Conservation (phyloP, 1,140 invertebrate genomes). For the Heterodera schachtii region DNA sequence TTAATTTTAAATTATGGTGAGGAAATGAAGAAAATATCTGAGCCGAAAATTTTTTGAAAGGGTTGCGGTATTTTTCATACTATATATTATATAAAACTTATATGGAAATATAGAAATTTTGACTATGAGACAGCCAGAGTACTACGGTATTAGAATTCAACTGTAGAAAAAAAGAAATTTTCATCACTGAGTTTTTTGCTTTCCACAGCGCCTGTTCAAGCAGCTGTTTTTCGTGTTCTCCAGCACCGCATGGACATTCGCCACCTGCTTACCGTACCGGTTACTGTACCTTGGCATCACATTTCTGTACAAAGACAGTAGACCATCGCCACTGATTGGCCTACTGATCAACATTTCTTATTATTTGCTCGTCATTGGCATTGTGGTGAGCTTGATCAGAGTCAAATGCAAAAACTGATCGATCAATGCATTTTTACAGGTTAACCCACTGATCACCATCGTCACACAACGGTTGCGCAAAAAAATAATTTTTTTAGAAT, state of each 20-base stretch:
- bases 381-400: constrained; percentile 51
- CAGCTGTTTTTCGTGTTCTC: constrained; percentile 63
- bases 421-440: not conserved
- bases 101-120: no score
- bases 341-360: constrained; percentile 51
- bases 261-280: constrained; percentile 61
- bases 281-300: constrained; percentile 52
- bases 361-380: constrained; percentile 55
- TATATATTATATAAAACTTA: no score
- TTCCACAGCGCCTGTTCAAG: constrained; percentile 54
- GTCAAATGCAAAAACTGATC: no score
- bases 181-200: no score
- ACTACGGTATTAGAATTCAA: no score
- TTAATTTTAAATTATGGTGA: no score
- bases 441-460: constrained; percentile 10
- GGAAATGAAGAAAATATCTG: no score
- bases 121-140: no score
- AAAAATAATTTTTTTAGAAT: no score
- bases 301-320: constrained; percentile 19
- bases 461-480: not conserved
- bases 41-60: no score
- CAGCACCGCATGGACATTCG: constrained; percentile 63
- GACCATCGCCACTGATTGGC: constrained; percentile 18
- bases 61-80: no score
- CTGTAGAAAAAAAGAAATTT: no score